Evolutionary conservation across 1,140 invertebrate species (phyloP), one percentile per base, ranked within the genome.

Genomic region (Pseudomyrmex flavicornis): DNA sequence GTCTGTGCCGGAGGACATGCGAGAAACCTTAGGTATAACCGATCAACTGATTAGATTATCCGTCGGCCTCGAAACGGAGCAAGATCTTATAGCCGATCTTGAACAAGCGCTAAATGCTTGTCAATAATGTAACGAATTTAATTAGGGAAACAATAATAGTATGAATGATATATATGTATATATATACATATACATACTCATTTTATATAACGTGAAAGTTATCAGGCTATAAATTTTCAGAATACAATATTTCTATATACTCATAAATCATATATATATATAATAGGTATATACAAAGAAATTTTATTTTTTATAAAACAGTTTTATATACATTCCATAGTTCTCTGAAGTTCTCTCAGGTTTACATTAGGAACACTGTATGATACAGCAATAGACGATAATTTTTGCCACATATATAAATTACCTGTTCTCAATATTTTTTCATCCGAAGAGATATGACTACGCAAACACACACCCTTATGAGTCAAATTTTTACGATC

Each of bases 41-140:
- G 97, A 99, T 91, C 96, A 96, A 48, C 95, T 99, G 1, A 96
- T 99, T 80, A 95, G 99, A 79, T 93, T 99, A 7, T 99, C 98
- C 0, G 97, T 99, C 56, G 99, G 99, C 5, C 94, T 99, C 8
- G 99, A 99, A 95, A 96, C 98, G 87, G 94, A 95, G 9, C 95
- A 97, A 54, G 99, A 99, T 95, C 95, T 99, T 12, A 96, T 99
- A 44, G 93, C 95, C n/a, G 99, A 99, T 95, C 91, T 99, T 5
- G 96, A 98, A 82, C 96, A 98, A 93, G 98, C 98, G 26, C 94
- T 98, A 1, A 94, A 94, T 82, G 91, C 89, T 77, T 85, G 82
- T 44, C 74, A 88, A 80, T 88, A 7, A 89, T 82, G 26, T 50
- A 68, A 26, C 1, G 1, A 48, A 68, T 15, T 1, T 48, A 50